Percentiles rank a stretch among this genome's conserved stretches.
These are phyloP conservation scores for Chiloscyllium punctatum DNA, from an alignment of 2,797 vertebrate genomes.

Conservation along the genomic window DNA sequence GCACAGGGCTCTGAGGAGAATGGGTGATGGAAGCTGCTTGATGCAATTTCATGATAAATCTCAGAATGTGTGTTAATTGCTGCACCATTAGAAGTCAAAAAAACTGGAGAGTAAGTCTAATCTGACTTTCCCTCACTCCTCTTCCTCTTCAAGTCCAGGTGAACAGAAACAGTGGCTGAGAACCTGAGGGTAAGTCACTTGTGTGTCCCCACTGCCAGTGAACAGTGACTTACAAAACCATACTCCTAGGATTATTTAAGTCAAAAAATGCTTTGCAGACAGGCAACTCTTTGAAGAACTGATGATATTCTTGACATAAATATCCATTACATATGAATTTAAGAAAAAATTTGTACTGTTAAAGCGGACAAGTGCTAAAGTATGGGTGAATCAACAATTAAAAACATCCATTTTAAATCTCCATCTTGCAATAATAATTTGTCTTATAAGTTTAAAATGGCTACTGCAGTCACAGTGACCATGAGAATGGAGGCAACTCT, in stretches of 20 bases:
- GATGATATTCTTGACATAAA: neutral
- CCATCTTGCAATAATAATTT: too few relatives aligned
- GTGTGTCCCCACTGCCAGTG: neutral
- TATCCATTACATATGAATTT: too few relatives aligned
- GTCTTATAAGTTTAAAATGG: too few relatives aligned
- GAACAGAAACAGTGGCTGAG: neutral
- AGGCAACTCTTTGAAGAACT: neutral
- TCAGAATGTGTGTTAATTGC: neutral
- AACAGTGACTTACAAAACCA: neutral
- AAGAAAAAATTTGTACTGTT: too few relatives aligned
- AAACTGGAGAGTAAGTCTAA: neutral
- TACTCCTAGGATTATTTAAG: neutral
- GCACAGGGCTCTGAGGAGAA: neutral
- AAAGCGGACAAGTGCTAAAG: neutral
- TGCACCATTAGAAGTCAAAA: neutral
- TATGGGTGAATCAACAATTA: too few relatives aligned
- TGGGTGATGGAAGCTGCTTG: neutral
- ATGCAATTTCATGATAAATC: neutral
- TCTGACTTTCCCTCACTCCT: neutral
- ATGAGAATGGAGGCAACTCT: neutral
- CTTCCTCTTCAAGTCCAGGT: neutral
- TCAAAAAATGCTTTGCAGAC: neutral
- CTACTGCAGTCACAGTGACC: too few relatives aligned
- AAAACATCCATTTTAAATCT: too few relatives aligned
- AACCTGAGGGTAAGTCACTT: neutral